A percentile compares a stretch with the other conserved stretches of the same genome.
phyloP scores from a whole-genome alignment of 1,140 invertebrate genomes.

The Semibalanus balanoides region DNA sequence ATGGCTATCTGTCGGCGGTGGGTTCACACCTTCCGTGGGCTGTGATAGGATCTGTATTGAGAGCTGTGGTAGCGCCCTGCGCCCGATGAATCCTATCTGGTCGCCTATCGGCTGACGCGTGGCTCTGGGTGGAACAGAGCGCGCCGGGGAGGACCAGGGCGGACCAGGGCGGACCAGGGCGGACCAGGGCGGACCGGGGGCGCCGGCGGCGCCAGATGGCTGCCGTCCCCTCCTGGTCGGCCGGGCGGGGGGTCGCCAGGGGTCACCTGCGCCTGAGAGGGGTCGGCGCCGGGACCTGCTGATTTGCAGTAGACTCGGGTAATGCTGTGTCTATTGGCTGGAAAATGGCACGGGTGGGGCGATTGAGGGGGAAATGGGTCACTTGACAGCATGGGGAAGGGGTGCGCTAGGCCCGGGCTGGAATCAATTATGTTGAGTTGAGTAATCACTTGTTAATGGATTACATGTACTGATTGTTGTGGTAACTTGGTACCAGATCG shows the following conservation, averaged over 20 bases:
- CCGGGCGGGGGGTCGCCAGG: constrained; percentile 32
- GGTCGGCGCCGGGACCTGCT: too few relatives aligned
- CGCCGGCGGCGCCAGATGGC: constrained; percentile 38
- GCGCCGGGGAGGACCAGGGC: too few relatives aligned
- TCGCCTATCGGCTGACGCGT: neutral
- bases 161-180: too few relatives aligned
- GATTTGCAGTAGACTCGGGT: neutral
- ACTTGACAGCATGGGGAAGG: too few relatives aligned
- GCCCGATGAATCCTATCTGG: neutral
- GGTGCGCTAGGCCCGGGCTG: too few relatives aligned
- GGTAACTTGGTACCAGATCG: too few relatives aligned
- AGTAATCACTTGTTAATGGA: too few relatives aligned
- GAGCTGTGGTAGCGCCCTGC: neutral
- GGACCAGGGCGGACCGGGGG: constrained; percentile 35
- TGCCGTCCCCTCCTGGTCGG: constrained; percentile 37
- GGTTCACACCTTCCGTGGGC: neutral
- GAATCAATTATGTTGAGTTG: too few relatives aligned
- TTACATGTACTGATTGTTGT: too few relatives aligned
- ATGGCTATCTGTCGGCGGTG: neutral
- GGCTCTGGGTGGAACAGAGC: constrained; percentile 16
- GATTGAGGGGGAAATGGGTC: too few relatives aligned
- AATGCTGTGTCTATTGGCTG: too few relatives aligned
- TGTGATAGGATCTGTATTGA: neutral
- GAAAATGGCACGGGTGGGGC: too few relatives aligned
- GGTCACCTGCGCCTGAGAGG: neutral